Percentiles rank a stretch among this genome's conserved stretches.
These are phyloP conservation scores for Tetropium fuscum DNA, from an alignment of 2,888 invertebrate species.

Conservation along the genomic window DNA sequence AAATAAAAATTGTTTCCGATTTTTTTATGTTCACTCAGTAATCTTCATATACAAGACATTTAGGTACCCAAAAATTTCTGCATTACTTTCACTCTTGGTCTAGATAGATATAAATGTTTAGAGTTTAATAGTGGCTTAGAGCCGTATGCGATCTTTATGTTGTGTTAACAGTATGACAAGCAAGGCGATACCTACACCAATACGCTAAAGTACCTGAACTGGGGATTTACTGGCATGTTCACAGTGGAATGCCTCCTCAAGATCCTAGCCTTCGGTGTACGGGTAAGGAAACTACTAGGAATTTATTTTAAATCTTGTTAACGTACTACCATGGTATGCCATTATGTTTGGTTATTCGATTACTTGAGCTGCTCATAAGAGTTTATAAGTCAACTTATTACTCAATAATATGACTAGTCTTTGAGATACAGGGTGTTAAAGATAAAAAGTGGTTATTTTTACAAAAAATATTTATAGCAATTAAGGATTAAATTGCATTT, in stretches of 20 bases:
- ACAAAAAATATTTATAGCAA: too few relatives aligned
- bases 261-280: constrained; percentile 99
- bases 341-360: neutral
- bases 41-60: constrained; percentile 12
- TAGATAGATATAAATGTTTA: constrained; percentile 22
- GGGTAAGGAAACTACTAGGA: constrained; percentile 77
- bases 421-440: too few relatives aligned
- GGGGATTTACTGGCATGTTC: constrained; percentile 99
- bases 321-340: constrained; percentile 5
- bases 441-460: too few relatives aligned
- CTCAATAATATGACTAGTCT: too few relatives aligned
- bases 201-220: constrained; percentile 96
- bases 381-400: too few relatives aligned
- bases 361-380: neutral
- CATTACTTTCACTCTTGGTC: constrained; percentile 11
- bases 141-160: constrained; percentile 41
- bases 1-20: neutral
- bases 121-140: constrained; percentile 42
- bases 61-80: constrained; percentile 12
- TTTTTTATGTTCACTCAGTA: neutral
- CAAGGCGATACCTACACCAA: constrained; percentile 92
- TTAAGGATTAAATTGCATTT: too few relatives aligned
- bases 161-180: constrained; percentile 89
- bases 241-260: constrained; percentile 99
- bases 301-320: constrained; percentile 9